phyloP scores from a whole-genome alignment of 2,888 invertebrate species.

The Malthinus seriepunctatus region DNA sequence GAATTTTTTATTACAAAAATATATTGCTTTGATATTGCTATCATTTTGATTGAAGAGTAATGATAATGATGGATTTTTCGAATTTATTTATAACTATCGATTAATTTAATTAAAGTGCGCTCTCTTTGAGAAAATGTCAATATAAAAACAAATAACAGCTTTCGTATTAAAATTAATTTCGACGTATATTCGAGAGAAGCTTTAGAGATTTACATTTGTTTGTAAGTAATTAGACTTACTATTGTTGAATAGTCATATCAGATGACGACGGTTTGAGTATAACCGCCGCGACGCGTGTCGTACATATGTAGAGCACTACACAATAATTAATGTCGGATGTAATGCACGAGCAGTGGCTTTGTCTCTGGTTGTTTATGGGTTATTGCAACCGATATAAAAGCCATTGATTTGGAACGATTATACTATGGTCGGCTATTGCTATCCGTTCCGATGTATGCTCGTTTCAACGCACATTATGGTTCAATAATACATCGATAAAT shows the following conservation, averaged over 20 bases:
- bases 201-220: background rate
- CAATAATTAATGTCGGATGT: conserved; percentile 52
- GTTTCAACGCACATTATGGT: conserved; percentile 36
- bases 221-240: conserved; percentile 20
- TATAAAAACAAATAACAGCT: no score
- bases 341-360: conserved; percentile 52
- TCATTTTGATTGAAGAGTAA: background rate
- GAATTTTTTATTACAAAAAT: conserved; percentile 43
- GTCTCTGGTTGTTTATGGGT: conserved; percentile 53
- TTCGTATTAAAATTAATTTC: no score
- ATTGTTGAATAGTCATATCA: conserved; percentile 20
- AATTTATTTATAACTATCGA: no score
- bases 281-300: conserved; percentile 53
- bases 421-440: conserved; percentile 41
- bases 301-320: conserved; percentile 54
- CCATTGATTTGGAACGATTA: conserved; percentile 52
- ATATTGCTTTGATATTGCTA: conserved; percentile 5
- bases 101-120: no score
- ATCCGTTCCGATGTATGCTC: conserved; percentile 34
- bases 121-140: no score
- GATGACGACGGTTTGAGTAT: conserved; percentile 26
- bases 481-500: conserved; percentile 14
- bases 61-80: no score
- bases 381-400: conserved; percentile 52
- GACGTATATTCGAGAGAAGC: no score